Percentiles rank a stretch among this genome's conserved stretches.
Conservation (phyloP, 2,113 vertebrate genomes). For the Cephalopterus ornatus region DNA sequence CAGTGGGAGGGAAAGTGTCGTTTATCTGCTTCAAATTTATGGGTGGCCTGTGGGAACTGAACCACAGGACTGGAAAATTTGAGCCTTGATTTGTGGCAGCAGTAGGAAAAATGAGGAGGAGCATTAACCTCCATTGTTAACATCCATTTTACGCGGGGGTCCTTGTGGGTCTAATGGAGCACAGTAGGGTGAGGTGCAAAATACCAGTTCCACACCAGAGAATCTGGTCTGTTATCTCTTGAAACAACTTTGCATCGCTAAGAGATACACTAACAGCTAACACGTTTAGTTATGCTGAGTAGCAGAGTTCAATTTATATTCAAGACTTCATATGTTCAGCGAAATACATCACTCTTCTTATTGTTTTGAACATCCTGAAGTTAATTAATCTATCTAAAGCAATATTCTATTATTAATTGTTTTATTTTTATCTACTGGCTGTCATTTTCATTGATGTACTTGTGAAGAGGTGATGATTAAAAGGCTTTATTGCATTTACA, state of each 20-base stretch:
- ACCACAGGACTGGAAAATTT: neutral
- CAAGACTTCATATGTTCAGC: neutral
- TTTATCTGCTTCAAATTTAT: neutral
- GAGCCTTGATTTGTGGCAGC: neutral
- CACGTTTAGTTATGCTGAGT: neutral
- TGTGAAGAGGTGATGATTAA: neutral
- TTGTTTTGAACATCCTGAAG: neutral
- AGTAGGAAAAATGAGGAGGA: neutral
- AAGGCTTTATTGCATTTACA: neutral
- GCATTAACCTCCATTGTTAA: neutral
- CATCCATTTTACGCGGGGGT: neutral
- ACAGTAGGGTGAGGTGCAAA: neutral
- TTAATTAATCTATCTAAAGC: neutral
- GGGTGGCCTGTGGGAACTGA: neutral
- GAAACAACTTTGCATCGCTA: neutral
- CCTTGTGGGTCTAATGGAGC: neutral
- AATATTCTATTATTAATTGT: neutral
- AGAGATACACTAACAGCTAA: neutral
- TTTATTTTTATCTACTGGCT: neutral
- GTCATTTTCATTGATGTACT: neutral
- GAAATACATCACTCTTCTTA: neutral
- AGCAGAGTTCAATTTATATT: neutral
- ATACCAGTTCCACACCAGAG: neutral
- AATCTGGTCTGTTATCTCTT: neutral
- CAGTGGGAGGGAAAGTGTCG: accelerated